These are phyloP conservation scores for Tragopan temminckii DNA, from an alignment of 2,797 vertebrate species.

Conservation along the genomic window DNA sequence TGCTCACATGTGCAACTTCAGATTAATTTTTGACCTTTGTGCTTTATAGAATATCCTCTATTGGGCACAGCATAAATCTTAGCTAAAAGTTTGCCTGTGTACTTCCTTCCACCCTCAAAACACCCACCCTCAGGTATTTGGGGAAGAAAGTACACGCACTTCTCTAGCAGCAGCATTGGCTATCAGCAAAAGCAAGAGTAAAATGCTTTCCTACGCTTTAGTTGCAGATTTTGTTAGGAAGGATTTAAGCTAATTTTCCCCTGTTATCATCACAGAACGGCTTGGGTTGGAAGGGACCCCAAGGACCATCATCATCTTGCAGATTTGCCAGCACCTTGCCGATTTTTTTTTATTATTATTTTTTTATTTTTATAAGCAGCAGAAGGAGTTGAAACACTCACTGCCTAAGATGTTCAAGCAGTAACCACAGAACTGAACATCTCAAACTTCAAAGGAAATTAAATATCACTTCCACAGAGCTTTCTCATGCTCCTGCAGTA, in stretches of 20 bases:
- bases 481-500: neutral
- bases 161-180: neutral
- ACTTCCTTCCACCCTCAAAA: neutral
- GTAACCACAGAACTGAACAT: neutral
- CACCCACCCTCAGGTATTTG: neutral
- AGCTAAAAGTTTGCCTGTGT: too few relatives aligned
- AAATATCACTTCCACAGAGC: neutral
- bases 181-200: neutral
- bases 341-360: neutral
- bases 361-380: neutral
- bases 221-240: neutral
- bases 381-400: constrained; percentile 29
- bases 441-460: neutral
- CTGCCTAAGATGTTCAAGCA: neutral
- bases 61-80: neutral
- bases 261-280: neutral
- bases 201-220: neutral
- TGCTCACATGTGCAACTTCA: rapidly evolving
- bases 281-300: too few relatives aligned
- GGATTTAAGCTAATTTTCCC: neutral
- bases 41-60: rapidly evolving
- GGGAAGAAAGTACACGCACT: neutral
- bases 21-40: neutral
- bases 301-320: too few relatives aligned
- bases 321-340: neutral